Conservation (phyloP, 53 echinoderm and acorn worm species). For the Hippasteria phrygiana region DNA sequence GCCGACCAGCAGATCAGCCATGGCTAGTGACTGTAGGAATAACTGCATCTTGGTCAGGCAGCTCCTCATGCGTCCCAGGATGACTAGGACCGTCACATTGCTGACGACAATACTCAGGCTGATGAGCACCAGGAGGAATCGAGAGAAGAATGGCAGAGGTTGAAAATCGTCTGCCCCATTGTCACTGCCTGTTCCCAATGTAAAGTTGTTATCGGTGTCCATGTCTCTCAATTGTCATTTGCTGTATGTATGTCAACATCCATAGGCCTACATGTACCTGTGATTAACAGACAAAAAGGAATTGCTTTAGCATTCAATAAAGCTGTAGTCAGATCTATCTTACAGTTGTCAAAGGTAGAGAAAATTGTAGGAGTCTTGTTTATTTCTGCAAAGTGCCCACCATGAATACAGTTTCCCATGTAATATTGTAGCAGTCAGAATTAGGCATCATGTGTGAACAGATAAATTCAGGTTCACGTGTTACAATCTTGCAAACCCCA, state of each 20-base stretch:
- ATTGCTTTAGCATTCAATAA: too few relatives aligned
- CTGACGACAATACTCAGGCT: constrained; percentile 61
- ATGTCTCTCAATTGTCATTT: background rate
- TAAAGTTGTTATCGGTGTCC: background rate
- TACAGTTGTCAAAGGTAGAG: too few relatives aligned
- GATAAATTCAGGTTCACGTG: too few relatives aligned
- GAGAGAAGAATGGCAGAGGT: constrained; percentile 1
- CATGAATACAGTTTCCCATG: too few relatives aligned
- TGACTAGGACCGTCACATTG: constrained; percentile 73
- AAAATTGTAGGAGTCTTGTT: too few relatives aligned
- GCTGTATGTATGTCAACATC: background rate
- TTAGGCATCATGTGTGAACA: too few relatives aligned
- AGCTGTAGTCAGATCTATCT: too few relatives aligned
- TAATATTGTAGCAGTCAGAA: too few relatives aligned
- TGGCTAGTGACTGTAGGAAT: constrained; percentile 80
- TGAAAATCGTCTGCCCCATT: background rate
- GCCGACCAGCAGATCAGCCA: constrained; percentile 83
- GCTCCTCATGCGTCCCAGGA: constrained; percentile 60
- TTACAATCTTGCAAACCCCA: too few relatives aligned
- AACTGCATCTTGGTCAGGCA: constrained; percentile 72
- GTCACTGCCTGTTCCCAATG: background rate
- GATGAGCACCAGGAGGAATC: constrained; percentile 52
- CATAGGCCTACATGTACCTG: background rate
- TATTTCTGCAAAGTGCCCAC: too few relatives aligned
- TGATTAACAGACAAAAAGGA: background rate